These are phyloP conservation scores for Atta colombica DNA, from an alignment of 1,140 invertebrate genomes.

Conservation along the genomic window DNA sequence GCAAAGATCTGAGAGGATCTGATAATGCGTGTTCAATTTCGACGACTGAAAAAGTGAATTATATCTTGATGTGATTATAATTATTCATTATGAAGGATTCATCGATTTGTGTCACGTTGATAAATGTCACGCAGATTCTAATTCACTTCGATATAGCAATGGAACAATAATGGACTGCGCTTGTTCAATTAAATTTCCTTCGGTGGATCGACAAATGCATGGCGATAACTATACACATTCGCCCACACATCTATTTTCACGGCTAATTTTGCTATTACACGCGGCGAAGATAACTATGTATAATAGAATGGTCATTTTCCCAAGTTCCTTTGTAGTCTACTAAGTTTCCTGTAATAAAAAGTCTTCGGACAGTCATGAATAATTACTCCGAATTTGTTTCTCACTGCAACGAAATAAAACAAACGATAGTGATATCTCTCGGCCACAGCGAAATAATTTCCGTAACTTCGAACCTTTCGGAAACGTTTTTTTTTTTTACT, in stretches of 20 bases:
- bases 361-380: not conserved
- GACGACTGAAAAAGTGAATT: not conserved
- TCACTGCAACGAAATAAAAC: not conserved
- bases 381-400: constrained; percentile 1
- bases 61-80: constrained; percentile 17
- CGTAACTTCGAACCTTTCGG: not conserved
- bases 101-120: not conserved
- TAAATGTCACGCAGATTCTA: not conserved
- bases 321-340: not conserved
- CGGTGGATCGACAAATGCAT: not conserved
- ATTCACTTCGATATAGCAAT: not conserved
- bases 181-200: constrained; percentile 21
- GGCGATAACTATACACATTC: not conserved
- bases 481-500: not conserved
- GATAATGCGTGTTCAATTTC: not conserved
- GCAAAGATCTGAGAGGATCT: not conserved
- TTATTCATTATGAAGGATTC: constrained; percentile 28
- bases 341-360: not conserved
- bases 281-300: not conserved
- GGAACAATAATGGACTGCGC: constrained; percentile 2
- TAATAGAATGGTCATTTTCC: not conserved
- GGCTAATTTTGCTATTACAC: constrained; percentile 24
- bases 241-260: not conserved
- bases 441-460: not conserved
- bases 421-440: not conserved